These are phyloP conservation scores for Lepas anatifera DNA, from an alignment of 2,888 invertebrate genomes.

Conservation along the genomic window DNA sequence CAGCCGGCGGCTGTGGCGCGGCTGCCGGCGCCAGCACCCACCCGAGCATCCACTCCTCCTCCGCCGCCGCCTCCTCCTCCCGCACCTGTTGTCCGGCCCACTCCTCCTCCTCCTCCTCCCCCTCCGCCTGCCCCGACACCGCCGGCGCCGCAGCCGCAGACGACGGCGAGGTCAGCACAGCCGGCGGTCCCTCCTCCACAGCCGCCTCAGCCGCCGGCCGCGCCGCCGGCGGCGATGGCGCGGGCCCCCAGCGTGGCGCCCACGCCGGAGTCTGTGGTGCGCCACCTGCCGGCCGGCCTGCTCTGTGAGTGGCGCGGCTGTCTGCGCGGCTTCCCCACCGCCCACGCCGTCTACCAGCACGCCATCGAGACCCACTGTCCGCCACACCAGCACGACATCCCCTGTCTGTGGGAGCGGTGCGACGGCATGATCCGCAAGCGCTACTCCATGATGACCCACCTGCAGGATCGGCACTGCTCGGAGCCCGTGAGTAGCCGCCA, in stretches of 20 bases:
- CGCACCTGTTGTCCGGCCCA: slow-evolving; percentile 12
- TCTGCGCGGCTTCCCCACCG: slow-evolving; percentile 35
- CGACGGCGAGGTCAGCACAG: slow-evolving; percentile 15
- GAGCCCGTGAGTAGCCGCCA: slow-evolving; percentile 46
- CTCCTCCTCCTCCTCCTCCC: not conserved
- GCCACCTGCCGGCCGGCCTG: slow-evolving; percentile 27
- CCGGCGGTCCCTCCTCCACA: not conserved
- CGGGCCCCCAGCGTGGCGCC: slow-evolving; percentile 15
- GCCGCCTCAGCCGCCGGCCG: slow-evolving; percentile 17
- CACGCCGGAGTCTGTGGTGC: slow-evolving; percentile 8
- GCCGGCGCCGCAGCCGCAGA: slow-evolving; percentile 17
- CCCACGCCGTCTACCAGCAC: slow-evolving; percentile 62
- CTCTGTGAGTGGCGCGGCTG: slow-evolving; percentile 94
- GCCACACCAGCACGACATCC: slow-evolving; percentile 49
- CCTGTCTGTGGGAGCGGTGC: slow-evolving; percentile 82
- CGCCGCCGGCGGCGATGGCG: slow-evolving; percentile 18
- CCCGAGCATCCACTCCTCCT: no score
- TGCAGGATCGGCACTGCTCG: slow-evolving; percentile 88
- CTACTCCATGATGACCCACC: slow-evolving; percentile 92
- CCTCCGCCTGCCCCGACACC: slow-evolving; percentile 18
- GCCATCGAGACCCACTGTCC: slow-evolving; percentile 76
- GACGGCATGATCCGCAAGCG: slow-evolving; percentile 78
- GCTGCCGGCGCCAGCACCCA: slow-evolving; percentile 6
- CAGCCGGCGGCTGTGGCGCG: slow-evolving; percentile 20
- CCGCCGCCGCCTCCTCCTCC: slow-evolving; percentile 11